Conservation (phyloP, 2,113 vertebrate species). For the Tetrao urogallus region DNA sequence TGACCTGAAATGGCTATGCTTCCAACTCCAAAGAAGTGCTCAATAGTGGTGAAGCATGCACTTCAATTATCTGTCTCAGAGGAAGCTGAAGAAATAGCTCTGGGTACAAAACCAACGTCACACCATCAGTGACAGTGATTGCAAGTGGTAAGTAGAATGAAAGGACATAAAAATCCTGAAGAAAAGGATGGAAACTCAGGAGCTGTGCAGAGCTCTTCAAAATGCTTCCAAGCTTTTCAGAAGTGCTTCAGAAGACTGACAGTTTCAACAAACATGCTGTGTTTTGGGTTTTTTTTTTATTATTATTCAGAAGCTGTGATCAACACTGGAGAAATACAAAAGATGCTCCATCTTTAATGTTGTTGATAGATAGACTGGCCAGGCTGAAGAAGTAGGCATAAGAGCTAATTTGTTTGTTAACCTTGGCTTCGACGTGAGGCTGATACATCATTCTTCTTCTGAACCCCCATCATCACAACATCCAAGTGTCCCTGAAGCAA, state of each 20-base stretch:
- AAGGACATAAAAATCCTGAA: neutral
- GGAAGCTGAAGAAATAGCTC: neutral
- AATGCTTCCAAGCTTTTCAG: neutral
- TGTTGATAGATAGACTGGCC: neutral
- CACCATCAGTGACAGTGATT: neutral
- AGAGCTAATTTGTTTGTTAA: neutral
- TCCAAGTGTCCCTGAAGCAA: neutral
- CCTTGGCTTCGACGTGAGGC: neutral
- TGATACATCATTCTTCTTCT: neutral
- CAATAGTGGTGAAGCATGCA: neutral
- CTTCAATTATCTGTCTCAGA: neutral
- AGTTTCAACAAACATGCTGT: neutral
- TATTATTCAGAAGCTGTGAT: neutral
- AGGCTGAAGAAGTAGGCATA: neutral
- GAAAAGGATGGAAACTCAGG: neutral
- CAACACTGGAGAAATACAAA: neutral
- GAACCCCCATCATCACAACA: neutral
- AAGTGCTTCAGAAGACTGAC: conserved; percentile 3
- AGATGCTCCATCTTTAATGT: neutral
- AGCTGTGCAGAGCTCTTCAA: neutral
- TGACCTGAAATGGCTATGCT: neutral
- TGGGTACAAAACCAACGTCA: neutral
- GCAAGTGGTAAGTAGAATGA: neutral
- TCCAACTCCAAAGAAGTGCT: neutral
- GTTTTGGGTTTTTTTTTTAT: neutral